Conservation (phyloP, 2,113 vertebrate species). For the Pandion haliaetus region DNA sequence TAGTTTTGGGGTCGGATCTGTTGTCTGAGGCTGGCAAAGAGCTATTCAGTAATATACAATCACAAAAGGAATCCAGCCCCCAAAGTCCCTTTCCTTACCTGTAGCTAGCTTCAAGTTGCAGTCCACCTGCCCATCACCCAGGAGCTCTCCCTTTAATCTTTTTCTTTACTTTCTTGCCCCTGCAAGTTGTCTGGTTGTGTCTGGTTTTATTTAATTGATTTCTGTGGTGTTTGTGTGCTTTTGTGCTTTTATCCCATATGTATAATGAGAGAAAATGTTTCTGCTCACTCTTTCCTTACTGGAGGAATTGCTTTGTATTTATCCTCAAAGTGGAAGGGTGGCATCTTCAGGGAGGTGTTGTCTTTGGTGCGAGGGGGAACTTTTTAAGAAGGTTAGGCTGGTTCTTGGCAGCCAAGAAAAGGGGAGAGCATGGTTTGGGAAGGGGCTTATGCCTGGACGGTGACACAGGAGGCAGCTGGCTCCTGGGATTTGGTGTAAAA, state of each 20-base stretch:
- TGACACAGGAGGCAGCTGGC: background rate
- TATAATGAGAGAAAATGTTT: background rate
- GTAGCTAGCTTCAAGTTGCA: background rate
- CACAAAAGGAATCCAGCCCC: background rate
- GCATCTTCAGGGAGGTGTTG: background rate
- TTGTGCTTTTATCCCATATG: background rate
- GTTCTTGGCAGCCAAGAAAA: background rate
- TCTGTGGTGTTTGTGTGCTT: background rate
- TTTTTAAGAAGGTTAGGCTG: background rate
- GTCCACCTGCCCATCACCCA: background rate
- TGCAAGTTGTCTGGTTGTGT: background rate
- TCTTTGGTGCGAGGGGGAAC: background rate
- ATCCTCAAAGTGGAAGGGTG: background rate
- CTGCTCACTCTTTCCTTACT: background rate
- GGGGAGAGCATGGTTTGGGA: background rate
- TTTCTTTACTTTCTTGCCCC: background rate
- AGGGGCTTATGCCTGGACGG: accelerated
- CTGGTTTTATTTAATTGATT: background rate
- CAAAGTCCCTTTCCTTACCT: background rate
- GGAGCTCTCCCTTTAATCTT: background rate
- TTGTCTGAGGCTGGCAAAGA: background rate
- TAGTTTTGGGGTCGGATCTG: background rate
- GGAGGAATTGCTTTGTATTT: background rate
- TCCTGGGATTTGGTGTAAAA: background rate
- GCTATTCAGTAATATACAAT: background rate